Evolutionary conservation across 2,113 vertebrate species (phyloP), one percentile per base, ranked within the genome.

Genomic region (Caranx melampygus): DNA sequence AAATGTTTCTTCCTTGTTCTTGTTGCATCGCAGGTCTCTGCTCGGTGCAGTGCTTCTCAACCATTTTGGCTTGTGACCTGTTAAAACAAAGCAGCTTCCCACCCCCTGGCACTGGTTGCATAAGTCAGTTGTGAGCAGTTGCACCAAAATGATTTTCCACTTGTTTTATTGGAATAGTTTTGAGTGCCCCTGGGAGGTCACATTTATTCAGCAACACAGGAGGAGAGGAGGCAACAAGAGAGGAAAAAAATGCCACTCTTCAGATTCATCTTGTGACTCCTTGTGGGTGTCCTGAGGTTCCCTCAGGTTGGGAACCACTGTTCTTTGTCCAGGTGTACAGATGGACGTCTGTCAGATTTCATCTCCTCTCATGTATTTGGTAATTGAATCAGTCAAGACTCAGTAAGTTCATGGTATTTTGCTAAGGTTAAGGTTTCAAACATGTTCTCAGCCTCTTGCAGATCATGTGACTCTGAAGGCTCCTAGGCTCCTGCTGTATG

Each of bases 401-500:
- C 60, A 44, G 82, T 45, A 70, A 47, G 33, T 86, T 87, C 33
- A 18, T 7, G 13, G 85, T 65, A 40, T 84, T 88, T 87, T 71
- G 42, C 75, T 33, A 79, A 16, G 70, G 42, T 85, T 63, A 61
- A 65, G 80, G 65, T 85, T 68, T 15, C 20, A 3, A 60, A 10
- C 75, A 66, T 82, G 45, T 88, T 82, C 73, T 82, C 67, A 26
- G 75, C 47, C 51, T 75, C 62, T 78, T 68, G 42, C 4, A 3
- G 73, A 88, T 82, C 93, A 94, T 94, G 92, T 94, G 94, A 93
- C 79, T 52, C 47, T 55, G 57, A 71, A 67, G 76, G 64, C 82
- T 79, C 45, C 77, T 72, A 83, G 82, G 83, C 58, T 78, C 66
- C 81, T 47, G 61, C 87, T 90, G 70, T 65, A 77, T 75, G 75